Percentiles rank a stretch among this genome's conserved stretches.
phyloP scores from a whole-genome alignment of 64 coral and sea anemone genomes.

The Montipora capricornis region DNA sequence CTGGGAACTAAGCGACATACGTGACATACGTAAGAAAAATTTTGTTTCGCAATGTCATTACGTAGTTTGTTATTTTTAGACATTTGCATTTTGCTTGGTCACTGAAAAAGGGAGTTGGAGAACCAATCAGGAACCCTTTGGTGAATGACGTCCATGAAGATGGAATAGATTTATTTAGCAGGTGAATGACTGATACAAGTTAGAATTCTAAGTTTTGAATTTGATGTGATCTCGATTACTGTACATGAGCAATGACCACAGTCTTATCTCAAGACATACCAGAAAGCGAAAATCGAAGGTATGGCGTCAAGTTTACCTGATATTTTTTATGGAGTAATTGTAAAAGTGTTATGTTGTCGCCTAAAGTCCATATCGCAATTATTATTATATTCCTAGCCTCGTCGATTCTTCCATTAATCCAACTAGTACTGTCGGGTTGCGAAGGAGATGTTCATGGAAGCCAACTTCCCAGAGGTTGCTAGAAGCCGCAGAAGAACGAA shows the following conservation, averaged over 20 bases:
- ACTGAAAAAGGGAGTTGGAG: not conserved
- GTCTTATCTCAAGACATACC: not conserved
- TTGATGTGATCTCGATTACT: not conserved
- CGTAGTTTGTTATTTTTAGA: too few species aligned
- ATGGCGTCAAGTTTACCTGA: not conserved
- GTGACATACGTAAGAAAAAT: too few species aligned
- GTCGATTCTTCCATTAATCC: not conserved
- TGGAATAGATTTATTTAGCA: not conserved
- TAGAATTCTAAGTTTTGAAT: not conserved
- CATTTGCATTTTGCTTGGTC: conserved; percentile 20
- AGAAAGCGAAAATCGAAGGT: conserved; percentile 12
- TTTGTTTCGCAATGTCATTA: too few species aligned
- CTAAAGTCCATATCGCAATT: too few species aligned
- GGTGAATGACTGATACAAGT: too few species aligned
- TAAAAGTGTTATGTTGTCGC: too few species aligned
- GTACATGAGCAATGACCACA: not conserved
- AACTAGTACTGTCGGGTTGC: conserved; percentile 13
- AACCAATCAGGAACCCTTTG: conserved; percentile 15
- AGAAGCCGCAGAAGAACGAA: conserved; percentile 64
- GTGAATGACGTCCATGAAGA: not conserved
- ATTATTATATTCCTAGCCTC: not conserved
- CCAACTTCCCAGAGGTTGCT: conserved; percentile 79
- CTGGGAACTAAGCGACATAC: not conserved
- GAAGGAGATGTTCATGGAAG: conserved; percentile 55
- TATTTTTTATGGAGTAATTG: not conserved